Evolutionary conservation across 2,888 invertebrate species (phyloP).

Genomic region (Neuroscelio doddi): DNA sequence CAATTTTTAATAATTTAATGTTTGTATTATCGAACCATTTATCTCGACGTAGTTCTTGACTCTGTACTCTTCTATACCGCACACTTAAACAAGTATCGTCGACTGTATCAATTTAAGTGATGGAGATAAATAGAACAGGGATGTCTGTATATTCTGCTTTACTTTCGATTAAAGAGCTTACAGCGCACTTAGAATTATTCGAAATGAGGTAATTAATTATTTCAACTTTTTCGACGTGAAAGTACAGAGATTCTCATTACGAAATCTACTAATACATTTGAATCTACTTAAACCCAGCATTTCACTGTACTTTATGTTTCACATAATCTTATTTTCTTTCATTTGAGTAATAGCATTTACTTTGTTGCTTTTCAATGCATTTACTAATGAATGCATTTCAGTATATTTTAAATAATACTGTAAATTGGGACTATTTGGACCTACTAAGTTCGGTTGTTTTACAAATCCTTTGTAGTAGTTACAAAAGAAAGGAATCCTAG

Average conservation of each 20-base stretch:
- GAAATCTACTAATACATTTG: conserved; percentile 2
- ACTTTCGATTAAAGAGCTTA: conserved; percentile 40
- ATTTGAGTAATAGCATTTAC: too few species aligned
- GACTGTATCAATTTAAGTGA: conserved; percentile 40
- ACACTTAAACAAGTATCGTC: conserved; percentile 26
- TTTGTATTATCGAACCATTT: conserved; percentile 26
- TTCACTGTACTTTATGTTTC: too few species aligned
- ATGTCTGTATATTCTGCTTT: conserved; percentile 37
- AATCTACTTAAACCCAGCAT: too few species aligned
- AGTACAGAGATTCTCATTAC: background rate
- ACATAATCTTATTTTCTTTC: too few species aligned
- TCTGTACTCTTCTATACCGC: conserved; percentile 17
- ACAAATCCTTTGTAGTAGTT: too few species aligned
- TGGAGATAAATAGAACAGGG: conserved; percentile 39
- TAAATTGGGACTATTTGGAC: too few species aligned
- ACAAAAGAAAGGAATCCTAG: too few species aligned
- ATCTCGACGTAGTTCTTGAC: conserved; percentile 21
- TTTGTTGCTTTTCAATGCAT: too few species aligned
- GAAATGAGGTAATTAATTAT: conserved; percentile 8
- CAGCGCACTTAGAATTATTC: conserved; percentile 28
- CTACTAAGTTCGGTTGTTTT: too few species aligned
- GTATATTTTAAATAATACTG: too few species aligned
- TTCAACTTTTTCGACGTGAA: conserved; percentile 1
- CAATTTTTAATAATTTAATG: conserved; percentile 32
- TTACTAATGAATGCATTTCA: too few species aligned